These are phyloP conservation scores for Sebastes umbrosus DNA, from an alignment of 2,797 vertebrate genomes.

Conservation along the genomic window DNA sequence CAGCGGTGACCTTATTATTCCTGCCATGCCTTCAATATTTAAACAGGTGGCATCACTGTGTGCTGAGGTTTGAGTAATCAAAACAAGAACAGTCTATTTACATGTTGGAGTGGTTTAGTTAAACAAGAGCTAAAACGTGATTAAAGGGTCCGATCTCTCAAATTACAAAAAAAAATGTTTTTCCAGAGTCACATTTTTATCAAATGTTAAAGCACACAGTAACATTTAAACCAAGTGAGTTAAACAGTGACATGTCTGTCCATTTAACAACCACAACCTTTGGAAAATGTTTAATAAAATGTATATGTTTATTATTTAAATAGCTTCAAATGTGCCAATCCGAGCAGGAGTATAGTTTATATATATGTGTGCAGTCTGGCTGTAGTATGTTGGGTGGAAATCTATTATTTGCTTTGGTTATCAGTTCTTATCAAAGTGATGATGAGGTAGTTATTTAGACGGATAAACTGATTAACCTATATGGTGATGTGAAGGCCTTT, in stretches of 20 bases:
- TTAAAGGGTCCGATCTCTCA: neutral
- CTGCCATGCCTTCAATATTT: slow-evolving; percentile 29
- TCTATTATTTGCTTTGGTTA: slow-evolving; percentile 4
- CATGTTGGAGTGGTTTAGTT: neutral
- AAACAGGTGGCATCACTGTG: slow-evolving; percentile 14
- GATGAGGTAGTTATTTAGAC: neutral
- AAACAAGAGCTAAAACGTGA: neutral
- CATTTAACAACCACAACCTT: neutral
- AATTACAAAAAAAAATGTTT: neutral
- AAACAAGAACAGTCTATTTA: neutral
- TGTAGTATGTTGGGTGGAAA: neutral
- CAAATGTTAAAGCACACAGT: neutral
- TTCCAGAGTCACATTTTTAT: neutral
- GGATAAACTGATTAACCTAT: neutral
- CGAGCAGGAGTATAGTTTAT: neutral
- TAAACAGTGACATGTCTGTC: neutral
- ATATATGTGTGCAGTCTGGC: neutral
- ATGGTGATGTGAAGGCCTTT: neutral
- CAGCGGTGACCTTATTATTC: slow-evolving; percentile 22
- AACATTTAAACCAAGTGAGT: neutral
- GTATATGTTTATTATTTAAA: neutral
- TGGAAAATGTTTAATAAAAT: neutral
- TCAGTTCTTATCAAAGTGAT: neutral
- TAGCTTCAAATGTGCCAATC: neutral
- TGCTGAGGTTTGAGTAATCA: slow-evolving; percentile 3